Evolutionary conservation across 2,888 invertebrate species (phyloP).

Genomic region (Metopia argyrocephala): DNA sequence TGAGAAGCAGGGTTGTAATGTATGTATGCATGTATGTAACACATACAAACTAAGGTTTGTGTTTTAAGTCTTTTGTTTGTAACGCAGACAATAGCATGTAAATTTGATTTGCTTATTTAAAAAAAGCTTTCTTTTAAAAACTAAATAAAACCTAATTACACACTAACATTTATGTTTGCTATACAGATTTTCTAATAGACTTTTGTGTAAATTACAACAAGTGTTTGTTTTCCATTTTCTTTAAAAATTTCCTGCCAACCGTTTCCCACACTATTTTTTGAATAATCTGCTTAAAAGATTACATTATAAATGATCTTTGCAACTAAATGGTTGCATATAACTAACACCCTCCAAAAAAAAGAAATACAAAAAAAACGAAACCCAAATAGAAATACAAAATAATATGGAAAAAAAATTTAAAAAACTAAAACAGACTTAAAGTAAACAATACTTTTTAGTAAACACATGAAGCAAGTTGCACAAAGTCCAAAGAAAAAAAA

Average conservation of each 20-base stretch:
- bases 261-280: slow-evolving; percentile 58
- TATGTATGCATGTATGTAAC: not conserved
- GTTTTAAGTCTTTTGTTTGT: not conserved
- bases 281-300: slow-evolving; percentile 58
- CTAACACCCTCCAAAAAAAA: slow-evolving; percentile 30
- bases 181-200: too few relatives aligned
- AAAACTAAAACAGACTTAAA: slow-evolving; percentile 19
- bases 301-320: slow-evolving; percentile 53
- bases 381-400: not conserved
- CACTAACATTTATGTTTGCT: not conserved
- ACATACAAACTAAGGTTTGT: not conserved
- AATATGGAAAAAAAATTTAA: not conserved
- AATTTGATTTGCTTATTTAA: too few relatives aligned
- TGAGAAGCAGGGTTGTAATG: too few relatives aligned
- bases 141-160: not conserved
- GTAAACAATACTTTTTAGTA: slow-evolving; percentile 7
- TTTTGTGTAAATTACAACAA: too few relatives aligned
- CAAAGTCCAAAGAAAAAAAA: slow-evolving; percentile 7
- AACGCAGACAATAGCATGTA: not conserved
- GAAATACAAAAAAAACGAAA: slow-evolving; percentile 11
- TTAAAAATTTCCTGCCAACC: not conserved
- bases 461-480: slow-evolving; percentile 25
- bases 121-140: too few relatives aligned
- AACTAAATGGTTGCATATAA: slow-evolving; percentile 51
- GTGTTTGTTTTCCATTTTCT: not conserved